These are phyloP conservation scores for Pachyramphus minor DNA, from an alignment of 2,113 vertebrate genomes.

Conservation along the genomic window DNA sequence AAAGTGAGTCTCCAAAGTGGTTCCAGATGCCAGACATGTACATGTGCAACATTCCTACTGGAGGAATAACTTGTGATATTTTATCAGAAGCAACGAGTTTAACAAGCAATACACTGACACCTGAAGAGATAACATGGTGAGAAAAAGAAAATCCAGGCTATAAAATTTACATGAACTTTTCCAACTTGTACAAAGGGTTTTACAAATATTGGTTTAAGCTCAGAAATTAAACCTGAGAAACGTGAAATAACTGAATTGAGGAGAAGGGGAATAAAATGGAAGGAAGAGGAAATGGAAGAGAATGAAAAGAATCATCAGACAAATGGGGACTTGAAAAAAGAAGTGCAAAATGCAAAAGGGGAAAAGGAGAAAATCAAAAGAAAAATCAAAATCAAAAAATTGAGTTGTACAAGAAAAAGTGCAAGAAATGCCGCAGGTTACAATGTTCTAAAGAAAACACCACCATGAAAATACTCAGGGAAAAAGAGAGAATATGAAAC, in stretches of 20 bases:
- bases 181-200: background rate
- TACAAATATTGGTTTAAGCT: background rate
- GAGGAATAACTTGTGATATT: background rate
- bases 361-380: background rate
- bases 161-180: background rate
- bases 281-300: background rate
- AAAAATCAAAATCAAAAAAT: too few relatives aligned
- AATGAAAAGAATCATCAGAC: background rate
- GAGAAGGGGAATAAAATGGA: background rate
- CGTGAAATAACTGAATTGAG: background rate
- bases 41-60: background rate
- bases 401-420: background rate
- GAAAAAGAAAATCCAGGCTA: background rate
- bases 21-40: conserved; percentile 41
- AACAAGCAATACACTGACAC: background rate
- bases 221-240: background rate
- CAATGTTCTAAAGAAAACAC: background rate
- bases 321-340: background rate
- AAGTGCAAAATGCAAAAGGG: background rate
- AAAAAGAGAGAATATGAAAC: background rate
- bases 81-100: conserved; percentile 42
- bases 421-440: background rate
- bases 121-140: background rate
- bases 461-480: background rate
- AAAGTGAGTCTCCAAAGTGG: conserved; percentile 21